These are phyloP conservation scores for Bos indicus DNA, from an alignment of 2,113 vertebrate species.

Conservation along the genomic window DNA sequence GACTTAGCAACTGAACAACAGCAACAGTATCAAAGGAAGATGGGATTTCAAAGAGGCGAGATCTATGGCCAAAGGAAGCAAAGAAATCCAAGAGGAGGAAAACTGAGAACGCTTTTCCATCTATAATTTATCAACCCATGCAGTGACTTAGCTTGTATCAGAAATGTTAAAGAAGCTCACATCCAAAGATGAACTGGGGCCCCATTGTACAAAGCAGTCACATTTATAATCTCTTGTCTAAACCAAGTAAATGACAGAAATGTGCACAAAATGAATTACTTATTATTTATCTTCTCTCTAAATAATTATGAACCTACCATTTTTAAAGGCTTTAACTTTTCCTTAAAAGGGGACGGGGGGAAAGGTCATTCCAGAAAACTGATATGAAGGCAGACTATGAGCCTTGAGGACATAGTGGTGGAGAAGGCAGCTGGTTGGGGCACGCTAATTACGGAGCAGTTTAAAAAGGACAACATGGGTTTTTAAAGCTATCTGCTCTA, in stretches of 20 bases:
- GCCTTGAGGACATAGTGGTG: neutral
- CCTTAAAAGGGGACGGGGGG: neutral
- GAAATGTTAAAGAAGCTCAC: neutral
- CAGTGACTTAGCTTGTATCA: neutral
- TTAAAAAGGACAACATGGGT: neutral
- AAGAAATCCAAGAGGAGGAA: slow-evolving; percentile 14
- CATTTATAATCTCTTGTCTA: neutral
- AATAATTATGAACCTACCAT: neutral
- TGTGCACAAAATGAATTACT: neutral
- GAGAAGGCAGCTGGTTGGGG: neutral
- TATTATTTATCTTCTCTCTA: neutral
- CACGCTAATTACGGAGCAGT: neutral
- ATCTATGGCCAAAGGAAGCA: neutral
- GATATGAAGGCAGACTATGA: neutral
- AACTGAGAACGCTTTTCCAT: neutral
- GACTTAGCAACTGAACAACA: neutral
- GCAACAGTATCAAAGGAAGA: neutral
- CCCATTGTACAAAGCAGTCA: neutral
- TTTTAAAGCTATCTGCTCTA: slow-evolving; percentile 1
- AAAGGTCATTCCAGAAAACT: neutral
- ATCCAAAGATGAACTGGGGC: neutral
- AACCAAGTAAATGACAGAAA: neutral
- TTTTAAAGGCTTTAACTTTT: neutral
- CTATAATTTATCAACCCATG: neutral
- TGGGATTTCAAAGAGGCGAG: neutral